Evolutionary conservation across 2,797 vertebrate species (phyloP), one percentile per base, ranked within the genome.

Genomic region (Helicolenus hilgendorfi): DNA sequence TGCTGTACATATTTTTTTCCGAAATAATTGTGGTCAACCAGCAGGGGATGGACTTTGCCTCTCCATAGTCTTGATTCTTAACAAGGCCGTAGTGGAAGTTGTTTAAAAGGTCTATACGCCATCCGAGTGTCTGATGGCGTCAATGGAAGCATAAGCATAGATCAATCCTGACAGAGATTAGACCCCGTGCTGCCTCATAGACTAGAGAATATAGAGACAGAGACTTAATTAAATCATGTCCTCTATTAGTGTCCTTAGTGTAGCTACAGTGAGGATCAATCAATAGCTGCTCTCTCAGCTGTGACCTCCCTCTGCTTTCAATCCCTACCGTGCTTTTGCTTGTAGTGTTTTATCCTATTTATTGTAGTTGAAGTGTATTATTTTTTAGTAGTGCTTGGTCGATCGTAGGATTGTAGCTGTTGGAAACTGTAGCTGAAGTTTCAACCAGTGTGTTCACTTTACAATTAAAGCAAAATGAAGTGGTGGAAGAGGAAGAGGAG

Each of bases 401-500:
- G 4, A 60, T 38, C 26, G 15, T 77, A 55, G 79, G 35, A 36
- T 38, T 69, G 15, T 74, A 68, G 84, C 13, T 60, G 13, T 70
- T 41, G 13, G 62, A 58, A 3, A 13, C 9, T 29, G 22, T 20
- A 83, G 67, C 14, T 53, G 6, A 27, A 89, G 45, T 79, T 89
- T 87, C 70, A 94, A 88, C 36, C 9, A 45, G 15, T 92, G 38
- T 93, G 76, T 95, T 95, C 41, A 87, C 79, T 88, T 94, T 73
- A 83, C 69, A 77, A 83, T 90, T 83, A 77, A 97, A 96, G 97
- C 91, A 71, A 91, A 53, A 97, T 92, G 93, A 93, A 81, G 29
- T 86, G 58, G 24, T 80, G 53, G 94, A 89, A 2, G 85, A 86
- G 33, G 89, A 92, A 14, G 94, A 92, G 77, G 79, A 60, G 64